Evolutionary conservation across 1,140 invertebrate genomes (phyloP), one percentile per base, ranked within the genome.

Genomic region (Neocloeon triangulifer): DNA sequence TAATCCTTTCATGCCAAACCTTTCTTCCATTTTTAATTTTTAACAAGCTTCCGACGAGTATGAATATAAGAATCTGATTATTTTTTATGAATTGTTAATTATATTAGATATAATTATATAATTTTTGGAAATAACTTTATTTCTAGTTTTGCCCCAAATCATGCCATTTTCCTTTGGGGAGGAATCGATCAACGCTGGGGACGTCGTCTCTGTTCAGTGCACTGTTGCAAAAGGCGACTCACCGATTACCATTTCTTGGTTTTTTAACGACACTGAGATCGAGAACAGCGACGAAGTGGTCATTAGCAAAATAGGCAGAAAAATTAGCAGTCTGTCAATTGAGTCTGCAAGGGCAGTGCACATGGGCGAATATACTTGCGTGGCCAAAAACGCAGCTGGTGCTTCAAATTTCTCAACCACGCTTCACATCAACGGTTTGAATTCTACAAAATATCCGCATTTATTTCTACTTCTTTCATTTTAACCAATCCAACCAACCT

Each of bases 351-450:
- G 60, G 37, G 62, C 72, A 10, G 52, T 56, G 34, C 70, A 73
- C 46, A 57, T 63, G 15, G 62, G 66, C 37, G 69, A 68, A 39
- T 88, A 85, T 46, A 80, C 73, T 37, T 88, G 81, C 52, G 61
- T 69, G 41, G 75, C 70, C 19, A 29, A 17, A 10, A 29, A 29
- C 10, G 9, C 27, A 10, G 27, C 14, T n/a, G 27, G 27, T 29
- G 27, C 19, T 13, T 3, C 27, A 29, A 10, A 14, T 16, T 29
- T 3, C 13, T 14, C 10, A 10, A 17, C 27, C 3, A 9, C 2
- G 10, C 19, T 29, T 16, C 14, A 16, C 19, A 16, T 29, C 27
- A 29, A 29, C 19, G 27, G 27, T 29, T n/a, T n/a, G n/a, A n/a
- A n/a, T n/a, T n/a, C n/a, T n/a, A n/a, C n/a, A n/a, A n/a, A n/a